Percentiles rank a stretch among this genome's conserved stretches.
These are phyloP conservation scores for Caenorhabditis sp. DNA, from an alignment of 2,888 invertebrate genomes.

Conservation along the genomic window DNA sequence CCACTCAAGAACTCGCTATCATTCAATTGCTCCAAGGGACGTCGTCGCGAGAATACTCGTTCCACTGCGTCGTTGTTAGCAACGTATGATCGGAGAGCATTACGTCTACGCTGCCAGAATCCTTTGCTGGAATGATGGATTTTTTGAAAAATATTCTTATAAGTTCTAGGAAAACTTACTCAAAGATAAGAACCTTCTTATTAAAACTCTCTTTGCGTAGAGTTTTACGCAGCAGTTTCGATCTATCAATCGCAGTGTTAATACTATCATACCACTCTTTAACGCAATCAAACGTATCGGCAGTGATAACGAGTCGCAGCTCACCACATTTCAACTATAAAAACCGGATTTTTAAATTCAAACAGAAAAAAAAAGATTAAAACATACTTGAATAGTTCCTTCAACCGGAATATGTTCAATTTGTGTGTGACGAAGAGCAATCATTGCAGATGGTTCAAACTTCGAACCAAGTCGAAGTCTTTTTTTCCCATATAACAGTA, in stretches of 20 bases:
- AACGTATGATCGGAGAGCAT: conserved; percentile 17
- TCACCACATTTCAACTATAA: conserved; percentile 37
- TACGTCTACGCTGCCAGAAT: conserved; percentile 29
- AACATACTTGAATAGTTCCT: conserved; percentile 36
- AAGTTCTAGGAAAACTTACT: conserved; percentile 15
- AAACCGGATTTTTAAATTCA: neutral
- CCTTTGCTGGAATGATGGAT: conserved; percentile 12
- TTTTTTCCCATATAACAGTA: conserved; percentile 47
- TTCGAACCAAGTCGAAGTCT: conserved; percentile 31
- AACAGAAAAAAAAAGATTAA: neutral
- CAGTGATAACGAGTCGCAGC: conserved; percentile 26
- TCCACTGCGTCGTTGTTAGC: conserved; percentile 9
- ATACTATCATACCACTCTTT: conserved; percentile 32
- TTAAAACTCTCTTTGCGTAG: conserved; percentile 48
- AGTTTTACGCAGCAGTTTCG: conserved; percentile 40
- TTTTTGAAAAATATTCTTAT: too few species aligned
- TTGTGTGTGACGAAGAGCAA: conserved; percentile 34
- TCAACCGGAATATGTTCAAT: conserved; percentile 32
- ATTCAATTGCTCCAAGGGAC: conserved; percentile 12
- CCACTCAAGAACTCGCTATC: conserved; percentile 31
- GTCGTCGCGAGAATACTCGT: conserved; percentile 23
- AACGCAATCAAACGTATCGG: conserved; percentile 17
- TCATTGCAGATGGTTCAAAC: conserved; percentile 40
- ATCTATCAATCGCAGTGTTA: conserved; percentile 32
- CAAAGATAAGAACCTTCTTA: conserved; percentile 31